Conservation (phyloP, 2,888 invertebrate genomes). For the Neoascia interrupta region DNA sequence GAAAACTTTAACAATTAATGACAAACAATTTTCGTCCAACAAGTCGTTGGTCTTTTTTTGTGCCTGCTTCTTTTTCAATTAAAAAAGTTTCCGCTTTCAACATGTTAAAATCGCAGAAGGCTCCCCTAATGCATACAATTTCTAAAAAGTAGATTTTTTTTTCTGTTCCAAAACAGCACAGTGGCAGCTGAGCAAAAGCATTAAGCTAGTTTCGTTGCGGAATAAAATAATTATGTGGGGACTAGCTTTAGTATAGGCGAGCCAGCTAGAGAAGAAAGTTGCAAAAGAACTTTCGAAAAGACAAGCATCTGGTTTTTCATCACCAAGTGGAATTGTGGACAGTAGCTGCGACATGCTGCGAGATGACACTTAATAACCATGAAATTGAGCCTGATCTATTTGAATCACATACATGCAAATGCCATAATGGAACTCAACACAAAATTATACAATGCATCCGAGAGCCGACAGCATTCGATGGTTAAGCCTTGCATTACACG, state of each 20-base stretch:
- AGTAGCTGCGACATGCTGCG: neutral
- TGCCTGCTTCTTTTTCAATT: constrained; percentile 38
- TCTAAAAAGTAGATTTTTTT: constrained; percentile 4
- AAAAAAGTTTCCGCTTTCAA: constrained; percentile 59
- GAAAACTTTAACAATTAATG: constrained; percentile 60
- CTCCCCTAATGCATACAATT: constrained; percentile 31
- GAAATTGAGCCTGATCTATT: neutral
- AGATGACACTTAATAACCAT: too few relatives aligned
- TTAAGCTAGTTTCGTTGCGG: neutral
- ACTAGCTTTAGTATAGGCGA: too few relatives aligned
- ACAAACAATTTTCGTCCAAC: constrained; percentile 45
- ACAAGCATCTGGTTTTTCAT: too few relatives aligned
- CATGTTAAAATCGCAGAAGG: constrained; percentile 40
- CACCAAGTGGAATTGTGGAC: constrained; percentile 4
- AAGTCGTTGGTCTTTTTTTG: constrained; percentile 32
- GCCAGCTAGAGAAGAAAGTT: too few relatives aligned
- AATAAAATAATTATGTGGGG: constrained; percentile 28
- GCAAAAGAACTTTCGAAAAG: neutral
- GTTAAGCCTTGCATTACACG: constrained; percentile 50
- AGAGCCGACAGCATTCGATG: neutral
- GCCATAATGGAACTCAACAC: constrained; percentile 40
- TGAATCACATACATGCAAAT: neutral
- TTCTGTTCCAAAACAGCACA: neutral
- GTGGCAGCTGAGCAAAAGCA: constrained; percentile 43
- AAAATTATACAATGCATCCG: constrained; percentile 30